These are phyloP conservation scores for Cyclina sinensis DNA, from an alignment of 1,140 invertebrate genomes.

Conservation along the genomic window DNA sequence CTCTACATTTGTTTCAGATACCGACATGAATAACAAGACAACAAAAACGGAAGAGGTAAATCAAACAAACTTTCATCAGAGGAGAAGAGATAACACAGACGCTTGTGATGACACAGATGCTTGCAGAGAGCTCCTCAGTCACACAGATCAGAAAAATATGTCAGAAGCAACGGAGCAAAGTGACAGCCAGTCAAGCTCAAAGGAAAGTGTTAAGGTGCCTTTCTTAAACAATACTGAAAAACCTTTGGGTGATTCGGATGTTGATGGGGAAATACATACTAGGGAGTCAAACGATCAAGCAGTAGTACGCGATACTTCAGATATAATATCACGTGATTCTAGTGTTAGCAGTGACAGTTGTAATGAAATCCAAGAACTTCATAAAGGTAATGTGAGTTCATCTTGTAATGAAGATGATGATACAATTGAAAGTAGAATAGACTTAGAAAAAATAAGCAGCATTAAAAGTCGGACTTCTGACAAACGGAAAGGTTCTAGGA, in stretches of 20 bases:
- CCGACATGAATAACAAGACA: no score
- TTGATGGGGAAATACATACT: background rate
- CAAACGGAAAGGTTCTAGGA: constrained; percentile 15
- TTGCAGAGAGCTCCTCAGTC: background rate
- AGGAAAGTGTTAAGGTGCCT: background rate
- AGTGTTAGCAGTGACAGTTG: background rate
- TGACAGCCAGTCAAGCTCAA: background rate
- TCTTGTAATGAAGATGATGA: constrained; percentile 17
- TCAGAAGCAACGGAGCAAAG: background rate
- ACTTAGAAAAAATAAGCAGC: constrained; percentile 22
- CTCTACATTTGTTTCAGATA: no score
- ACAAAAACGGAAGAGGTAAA: no score
- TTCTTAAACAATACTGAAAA: background rate
- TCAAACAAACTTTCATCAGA: no score
- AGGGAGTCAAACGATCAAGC: background rate
- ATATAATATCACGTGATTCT: background rate
- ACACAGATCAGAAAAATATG: background rate
- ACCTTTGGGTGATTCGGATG: background rate
- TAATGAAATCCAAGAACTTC: background rate
- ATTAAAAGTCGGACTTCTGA: constrained; percentile 26
- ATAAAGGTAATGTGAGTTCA: background rate
- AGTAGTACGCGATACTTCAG: background rate
- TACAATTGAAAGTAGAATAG: constrained; percentile 11
- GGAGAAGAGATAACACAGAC: no score
- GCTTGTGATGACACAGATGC: background rate